Percentiles rank a stretch among this genome's conserved stretches.
These are phyloP conservation scores for Tiaroga cobitis DNA, from an alignment of 2,797 vertebrate genomes.

Conservation along the genomic window DNA sequence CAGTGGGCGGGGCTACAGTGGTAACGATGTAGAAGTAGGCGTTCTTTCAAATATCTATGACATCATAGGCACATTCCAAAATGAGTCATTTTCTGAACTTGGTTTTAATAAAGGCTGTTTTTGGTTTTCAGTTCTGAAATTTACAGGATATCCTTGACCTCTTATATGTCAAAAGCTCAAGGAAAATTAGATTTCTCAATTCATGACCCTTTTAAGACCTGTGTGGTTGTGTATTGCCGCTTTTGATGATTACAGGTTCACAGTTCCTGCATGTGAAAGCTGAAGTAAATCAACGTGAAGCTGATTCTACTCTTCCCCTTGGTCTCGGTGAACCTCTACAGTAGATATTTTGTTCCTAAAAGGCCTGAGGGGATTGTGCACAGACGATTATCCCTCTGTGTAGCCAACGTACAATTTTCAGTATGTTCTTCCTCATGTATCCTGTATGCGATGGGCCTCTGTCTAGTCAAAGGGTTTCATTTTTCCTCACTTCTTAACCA, in stretches of 20 bases:
- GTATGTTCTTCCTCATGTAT: constrained; percentile 24
- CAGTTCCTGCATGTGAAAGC: not conserved
- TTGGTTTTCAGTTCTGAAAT: no score
- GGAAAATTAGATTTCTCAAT: no score
- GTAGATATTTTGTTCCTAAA: constrained; percentile 45
- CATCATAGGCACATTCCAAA: no score
- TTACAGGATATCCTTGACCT: no score
- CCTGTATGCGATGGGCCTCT: not conserved
- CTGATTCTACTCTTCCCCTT: not conserved
- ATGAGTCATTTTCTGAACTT: no score
- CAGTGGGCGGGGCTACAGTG: no score
- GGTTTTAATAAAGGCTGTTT: no score
- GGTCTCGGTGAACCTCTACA: constrained; percentile 20
- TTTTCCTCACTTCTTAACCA: constrained; percentile 1
- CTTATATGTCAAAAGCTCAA: no score
- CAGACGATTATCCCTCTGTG: constrained; percentile 32
- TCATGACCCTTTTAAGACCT: not conserved
- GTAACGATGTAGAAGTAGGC: no score
- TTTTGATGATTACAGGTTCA: constrained; percentile 11
- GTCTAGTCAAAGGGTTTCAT: constrained; percentile 7
- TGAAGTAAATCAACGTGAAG: constrained; percentile 10
- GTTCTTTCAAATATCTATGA: no score
- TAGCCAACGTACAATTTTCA: constrained; percentile 29
- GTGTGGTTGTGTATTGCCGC: not conserved
- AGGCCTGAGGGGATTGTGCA: constrained; percentile 46